Base-by-base conservation (phyloP, 2,113 vertebrate genomes). In the Sarotherodon lohbergeri region DNA sequence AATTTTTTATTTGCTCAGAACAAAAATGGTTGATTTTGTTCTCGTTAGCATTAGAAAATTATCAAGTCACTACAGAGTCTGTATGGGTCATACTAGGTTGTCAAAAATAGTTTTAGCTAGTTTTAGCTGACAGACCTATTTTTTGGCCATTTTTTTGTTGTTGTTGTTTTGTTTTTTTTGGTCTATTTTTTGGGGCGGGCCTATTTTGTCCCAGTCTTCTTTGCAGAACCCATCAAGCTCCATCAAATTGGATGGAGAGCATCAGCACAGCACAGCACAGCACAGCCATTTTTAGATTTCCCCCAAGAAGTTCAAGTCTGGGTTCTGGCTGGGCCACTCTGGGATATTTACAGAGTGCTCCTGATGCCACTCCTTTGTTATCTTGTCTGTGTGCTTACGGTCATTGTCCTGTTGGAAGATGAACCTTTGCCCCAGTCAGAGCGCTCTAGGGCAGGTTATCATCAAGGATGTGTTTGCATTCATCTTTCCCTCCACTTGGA, bases 81-180 rank as follows among this genome's bases (percentile, higher is more conserved):
- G 71, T 50, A 1, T 5, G 76, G 48, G 17, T n/a, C 17, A 12
- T n/a, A n/a, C 32, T 36, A 4, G 17, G 59, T n/a, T 59, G 16
- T 12, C 59, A 36, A n/a, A 66, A 36, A 36, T 36, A n/a, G 59
- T 36, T 12, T 22, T 56, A 56, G 54, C 22, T 24, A 13, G 22
- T 22, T 22, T 22, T 22, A 22, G 22, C 22, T 7, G 1, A 36
- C 61, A 12, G 6, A 1, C 32, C 10, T 39, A 39, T 12, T 36
- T 36, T 4, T 66, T 34, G 59, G 32, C 1, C 57, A 17, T 1
- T 46, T 46, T 2, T 1, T 4, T 9, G 10, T 54, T 0, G 0
- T 9, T 19, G 5, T 32, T 32, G 4, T 4, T 32, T 32, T 32
- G 29, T 4, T 2, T 32, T 32, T 32, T 32, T 32, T 32, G 4